Percentiles rank a stretch among this genome's conserved stretches.
Conservation (phyloP, 2,888 invertebrate genomes). For the Hypomecis punctinalis region DNA sequence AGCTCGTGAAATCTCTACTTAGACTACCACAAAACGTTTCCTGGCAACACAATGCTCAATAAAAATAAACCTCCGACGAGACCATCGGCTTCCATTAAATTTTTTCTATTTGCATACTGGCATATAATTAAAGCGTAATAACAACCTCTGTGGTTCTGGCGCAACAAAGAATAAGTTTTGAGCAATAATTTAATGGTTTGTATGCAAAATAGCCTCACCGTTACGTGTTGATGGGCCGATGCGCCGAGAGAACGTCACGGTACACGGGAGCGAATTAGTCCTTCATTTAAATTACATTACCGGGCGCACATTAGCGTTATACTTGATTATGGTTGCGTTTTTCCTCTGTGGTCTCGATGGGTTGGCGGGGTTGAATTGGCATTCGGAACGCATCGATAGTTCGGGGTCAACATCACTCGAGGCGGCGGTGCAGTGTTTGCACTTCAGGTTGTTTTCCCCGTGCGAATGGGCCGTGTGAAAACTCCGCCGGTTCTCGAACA, state of each 20-base stretch:
- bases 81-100: slow-evolving; percentile 76
- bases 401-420: slow-evolving; percentile 62
- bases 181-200: slow-evolving; percentile 85
- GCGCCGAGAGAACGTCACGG: slow-evolving; percentile 80
- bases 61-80: slow-evolving; percentile 68
- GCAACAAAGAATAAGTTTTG: slow-evolving; percentile 84
- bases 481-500: slow-evolving; percentile 64
- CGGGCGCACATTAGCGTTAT: slow-evolving; percentile 67
- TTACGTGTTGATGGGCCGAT: slow-evolving; percentile 82
- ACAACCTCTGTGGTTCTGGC: slow-evolving; percentile 80
- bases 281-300: slow-evolving; percentile 83
- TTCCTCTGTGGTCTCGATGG: slow-evolving; percentile 61
- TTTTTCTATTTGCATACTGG: slow-evolving; percentile 82
- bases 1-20: slow-evolving; percentile 54
- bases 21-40: slow-evolving; percentile 50
- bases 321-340: slow-evolving; percentile 67
- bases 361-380: slow-evolving; percentile 54
- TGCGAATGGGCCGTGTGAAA: slow-evolving; percentile 76
- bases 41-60: slow-evolving; percentile 68
- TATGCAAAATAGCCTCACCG: slow-evolving; percentile 84
- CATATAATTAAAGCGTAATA: slow-evolving; percentile 83
- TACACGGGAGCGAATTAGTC: slow-evolving; percentile 80
- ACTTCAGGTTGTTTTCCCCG: slow-evolving; percentile 63
- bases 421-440: slow-evolving; percentile 47
- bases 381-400: slow-evolving; percentile 63